Evolutionary conservation across 2,888 invertebrate species (phyloP).

Genomic region (Eupeodes latifasciatus): DNA sequence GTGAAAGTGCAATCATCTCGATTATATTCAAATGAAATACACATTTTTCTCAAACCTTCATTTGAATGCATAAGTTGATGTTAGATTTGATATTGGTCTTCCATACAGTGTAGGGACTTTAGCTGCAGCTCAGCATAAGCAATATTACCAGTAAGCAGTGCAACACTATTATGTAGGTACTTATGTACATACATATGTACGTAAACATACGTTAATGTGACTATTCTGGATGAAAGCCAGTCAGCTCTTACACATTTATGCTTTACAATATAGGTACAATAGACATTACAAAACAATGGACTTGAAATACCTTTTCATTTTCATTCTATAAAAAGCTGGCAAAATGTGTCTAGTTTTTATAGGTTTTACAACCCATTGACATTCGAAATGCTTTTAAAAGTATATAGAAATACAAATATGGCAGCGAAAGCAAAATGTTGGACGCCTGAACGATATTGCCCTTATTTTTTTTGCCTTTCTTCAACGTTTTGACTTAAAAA

Average conservation of each 20-base stretch:
- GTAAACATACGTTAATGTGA: background rate
- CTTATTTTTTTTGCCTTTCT: too few relatives aligned
- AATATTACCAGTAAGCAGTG: background rate
- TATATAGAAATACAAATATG: conserved; percentile 26
- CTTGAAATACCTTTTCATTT: conserved; percentile 56
- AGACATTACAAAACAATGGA: conserved; percentile 41
- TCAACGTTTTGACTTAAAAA: background rate
- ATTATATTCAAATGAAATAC: conserved; percentile 53
- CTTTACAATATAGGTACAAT: background rate
- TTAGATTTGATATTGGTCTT: conserved; percentile 29
- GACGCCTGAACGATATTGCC: background rate
- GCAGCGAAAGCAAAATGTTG: conserved; percentile 10
- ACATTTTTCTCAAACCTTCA: conserved; percentile 47
- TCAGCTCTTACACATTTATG: conserved; percentile 19
- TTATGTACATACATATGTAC: too few relatives aligned
- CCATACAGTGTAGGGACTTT: background rate
- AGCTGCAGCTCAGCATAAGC: background rate
- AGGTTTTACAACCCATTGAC: conserved; percentile 46
- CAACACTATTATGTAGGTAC: conserved; percentile 5
- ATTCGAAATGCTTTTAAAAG: conserved; percentile 49
- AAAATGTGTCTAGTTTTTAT: conserved; percentile 27
- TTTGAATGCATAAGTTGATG: conserved; percentile 55
- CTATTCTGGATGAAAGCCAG: conserved; percentile 19
- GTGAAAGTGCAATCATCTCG: conserved; percentile 50
- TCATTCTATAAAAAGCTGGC: conserved; percentile 21